These are phyloP conservation scores for Lutjanus campechanus DNA, from an alignment of 2,797 vertebrate genomes.

Conservation along the genomic window DNA sequence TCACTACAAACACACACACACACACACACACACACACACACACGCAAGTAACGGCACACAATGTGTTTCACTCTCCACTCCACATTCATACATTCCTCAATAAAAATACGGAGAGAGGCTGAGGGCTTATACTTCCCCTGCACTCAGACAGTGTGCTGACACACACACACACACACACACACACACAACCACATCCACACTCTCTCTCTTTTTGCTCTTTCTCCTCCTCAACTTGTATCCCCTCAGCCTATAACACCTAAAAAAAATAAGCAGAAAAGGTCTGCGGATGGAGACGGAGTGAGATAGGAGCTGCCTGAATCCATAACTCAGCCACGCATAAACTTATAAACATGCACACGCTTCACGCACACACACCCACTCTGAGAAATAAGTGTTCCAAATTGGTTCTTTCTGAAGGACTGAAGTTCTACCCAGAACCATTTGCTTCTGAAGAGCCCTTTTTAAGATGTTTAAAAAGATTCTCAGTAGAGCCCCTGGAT, in stretches of 20 bases:
- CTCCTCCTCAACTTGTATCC: slow-evolving; percentile 44
- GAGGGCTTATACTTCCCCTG: slow-evolving; percentile 33
- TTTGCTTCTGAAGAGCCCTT: too few relatives aligned
- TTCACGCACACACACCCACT: slow-evolving; percentile 15
- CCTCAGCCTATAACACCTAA: slow-evolving; percentile 55
- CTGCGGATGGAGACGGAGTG: slow-evolving; percentile 54
- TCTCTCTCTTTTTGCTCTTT: slow-evolving; percentile 2
- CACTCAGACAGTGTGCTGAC: slow-evolving; percentile 33
- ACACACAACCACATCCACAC: slow-evolving; percentile 1
- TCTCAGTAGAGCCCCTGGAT: too few relatives aligned
- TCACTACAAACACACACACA: neutral
- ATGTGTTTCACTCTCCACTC: slow-evolving; percentile 33
- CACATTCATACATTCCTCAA: slow-evolving; percentile 50
- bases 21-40: slow-evolving; percentile 9
- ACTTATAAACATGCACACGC: slow-evolving; percentile 47
- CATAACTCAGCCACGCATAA: slow-evolving; percentile 64
- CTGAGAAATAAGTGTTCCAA: too few relatives aligned
- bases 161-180: slow-evolving; percentile 17
- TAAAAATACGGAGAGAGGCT: slow-evolving; percentile 43
- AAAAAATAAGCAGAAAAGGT: slow-evolving; percentile 62
- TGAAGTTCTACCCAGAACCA: too few relatives aligned
- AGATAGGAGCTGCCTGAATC: slow-evolving; percentile 59
- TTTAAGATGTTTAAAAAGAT: too few relatives aligned
- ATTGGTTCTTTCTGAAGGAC: too few relatives aligned
- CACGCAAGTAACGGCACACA: slow-evolving; percentile 34